phyloP scores from a whole-genome alignment of 2,888 invertebrate species.

The Agrochola litura region DNA sequence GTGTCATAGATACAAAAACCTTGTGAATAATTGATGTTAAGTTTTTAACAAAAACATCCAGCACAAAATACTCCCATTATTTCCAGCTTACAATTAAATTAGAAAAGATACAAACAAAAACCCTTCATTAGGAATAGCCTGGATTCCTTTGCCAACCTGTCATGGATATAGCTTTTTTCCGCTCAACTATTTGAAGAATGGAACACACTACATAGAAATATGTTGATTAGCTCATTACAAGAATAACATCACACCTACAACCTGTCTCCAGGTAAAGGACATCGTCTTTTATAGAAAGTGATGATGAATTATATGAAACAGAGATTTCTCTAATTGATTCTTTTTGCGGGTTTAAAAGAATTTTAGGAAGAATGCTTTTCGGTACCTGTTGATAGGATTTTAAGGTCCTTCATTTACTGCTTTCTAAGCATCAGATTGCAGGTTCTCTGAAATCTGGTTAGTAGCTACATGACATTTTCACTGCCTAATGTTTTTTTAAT shows the following conservation, averaged over 20 bases:
- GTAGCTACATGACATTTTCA: not conserved
- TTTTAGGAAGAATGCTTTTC: not conserved
- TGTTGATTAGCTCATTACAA: slow-evolving; percentile 66
- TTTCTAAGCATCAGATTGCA: no score
- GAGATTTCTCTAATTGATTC: slow-evolving; percentile 20
- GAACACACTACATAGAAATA: slow-evolving; percentile 48
- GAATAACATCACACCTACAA: slow-evolving; percentile 61
- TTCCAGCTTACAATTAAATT: slow-evolving; percentile 40
- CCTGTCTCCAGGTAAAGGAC: slow-evolving; percentile 35
- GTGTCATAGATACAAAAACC: not conserved
- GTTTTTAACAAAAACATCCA: slow-evolving; percentile 4
- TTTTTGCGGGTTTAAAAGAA: slow-evolving; percentile 2
- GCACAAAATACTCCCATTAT: slow-evolving; percentile 12
- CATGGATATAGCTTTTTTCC: slow-evolving; percentile 53
- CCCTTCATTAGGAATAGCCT: slow-evolving; percentile 45
- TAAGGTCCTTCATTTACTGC: no score
- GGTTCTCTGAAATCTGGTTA: no score
- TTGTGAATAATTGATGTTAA: not conserved
- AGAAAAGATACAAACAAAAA: slow-evolving; percentile 21
- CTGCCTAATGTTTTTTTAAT: not conserved
- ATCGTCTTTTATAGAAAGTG: slow-evolving; percentile 43
- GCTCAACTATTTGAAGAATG: slow-evolving; percentile 34
- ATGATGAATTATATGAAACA: slow-evolving; percentile 35
- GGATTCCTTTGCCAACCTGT: slow-evolving; percentile 36
- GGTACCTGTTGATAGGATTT: no score